Conservation (phyloP, 2,797 vertebrate genomes). For the Phoxinus dragarum region DNA sequence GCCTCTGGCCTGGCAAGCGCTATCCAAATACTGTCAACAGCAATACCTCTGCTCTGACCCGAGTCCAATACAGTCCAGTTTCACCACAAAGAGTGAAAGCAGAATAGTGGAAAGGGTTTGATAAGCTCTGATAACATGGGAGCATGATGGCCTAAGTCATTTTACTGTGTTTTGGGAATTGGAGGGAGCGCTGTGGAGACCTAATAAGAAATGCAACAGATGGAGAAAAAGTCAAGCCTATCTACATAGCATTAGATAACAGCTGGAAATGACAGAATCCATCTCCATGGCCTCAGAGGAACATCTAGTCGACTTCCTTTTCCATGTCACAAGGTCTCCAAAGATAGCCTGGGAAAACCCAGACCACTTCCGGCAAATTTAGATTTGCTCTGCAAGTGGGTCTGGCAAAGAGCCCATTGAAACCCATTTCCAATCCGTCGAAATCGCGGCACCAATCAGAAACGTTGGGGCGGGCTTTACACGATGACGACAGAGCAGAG, state of each 20-base stretch:
- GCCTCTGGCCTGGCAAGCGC: background rate
- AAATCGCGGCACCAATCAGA: too few relatives aligned
- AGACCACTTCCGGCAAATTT: too few relatives aligned
- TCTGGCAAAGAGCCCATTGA: too few relatives aligned
- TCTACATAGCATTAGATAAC: background rate
- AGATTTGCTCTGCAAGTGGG: too few relatives aligned
- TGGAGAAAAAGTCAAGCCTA: background rate
- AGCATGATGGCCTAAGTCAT: background rate
- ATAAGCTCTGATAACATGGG: background rate
- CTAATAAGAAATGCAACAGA: background rate
- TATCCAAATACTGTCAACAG: constrained; percentile 27
- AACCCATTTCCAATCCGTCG: too few relatives aligned
- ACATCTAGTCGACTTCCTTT: constrained; percentile 1
- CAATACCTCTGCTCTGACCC: background rate
- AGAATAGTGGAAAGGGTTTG: constrained; percentile 15
- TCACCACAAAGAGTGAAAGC: constrained; percentile 26
- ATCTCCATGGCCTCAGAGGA: constrained; percentile 6
- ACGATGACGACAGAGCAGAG: too few relatives aligned
- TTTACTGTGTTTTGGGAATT: constrained; percentile 13
- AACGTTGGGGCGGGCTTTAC: too few relatives aligned
- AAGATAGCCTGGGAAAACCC: too few relatives aligned
- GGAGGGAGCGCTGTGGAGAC: background rate
- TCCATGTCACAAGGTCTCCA: background rate
- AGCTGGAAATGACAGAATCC: constrained; percentile 13
- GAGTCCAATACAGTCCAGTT: background rate